Base-by-base conservation (phyloP, 2,113 vertebrate genomes). In the Rhinoptilus africanus region DNA sequence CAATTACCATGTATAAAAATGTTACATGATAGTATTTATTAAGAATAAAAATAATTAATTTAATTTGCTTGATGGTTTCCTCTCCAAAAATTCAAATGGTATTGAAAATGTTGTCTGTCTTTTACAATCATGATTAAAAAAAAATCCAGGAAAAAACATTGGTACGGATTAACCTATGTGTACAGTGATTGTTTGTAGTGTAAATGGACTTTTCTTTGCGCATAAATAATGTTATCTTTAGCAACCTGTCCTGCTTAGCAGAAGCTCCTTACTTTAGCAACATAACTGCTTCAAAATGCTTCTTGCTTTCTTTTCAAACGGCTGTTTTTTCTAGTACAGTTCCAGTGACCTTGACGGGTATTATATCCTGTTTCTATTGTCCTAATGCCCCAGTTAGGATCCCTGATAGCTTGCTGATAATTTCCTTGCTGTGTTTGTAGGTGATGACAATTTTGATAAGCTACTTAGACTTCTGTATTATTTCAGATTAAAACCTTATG, bases 261-360 rank as follows among this genome's bases (percentile, higher is more conserved):
- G 87, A 95, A 94, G 32, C 47, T 82, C 54, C 73, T 95, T 96
- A 87, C 85, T 96, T 94, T 95, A 74, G 62, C 78, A 59, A 83
- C 23, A 23, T 68, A 91, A 80, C 71, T 77, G 41, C 81, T 92
- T 91, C 76, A 84, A 89, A 96, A 87, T 26, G 50, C 21, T 89
- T 32, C 50, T 53, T 82, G 50, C 35, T 87, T 89, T 91, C 34
- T 91, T 94, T 91, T 79, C 43, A 81, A 92, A 74, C 21, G 51
- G 20, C 4, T 34, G 4, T 81, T 77, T 91, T 85, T 95, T 64
- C 32, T 87, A 66, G 9, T 85, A 71, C 35, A 82, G 83, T 87
- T 69, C 32, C 83, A 57, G 77, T 54, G 28, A 37, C 89, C 95
- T 96, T 91, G 81, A 64, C 8, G 12, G n/a, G 45, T 73, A 79